These are phyloP conservation scores for Amiota minor DNA, from an alignment of 2,888 invertebrate genomes.

Conservation along the genomic window DNA sequence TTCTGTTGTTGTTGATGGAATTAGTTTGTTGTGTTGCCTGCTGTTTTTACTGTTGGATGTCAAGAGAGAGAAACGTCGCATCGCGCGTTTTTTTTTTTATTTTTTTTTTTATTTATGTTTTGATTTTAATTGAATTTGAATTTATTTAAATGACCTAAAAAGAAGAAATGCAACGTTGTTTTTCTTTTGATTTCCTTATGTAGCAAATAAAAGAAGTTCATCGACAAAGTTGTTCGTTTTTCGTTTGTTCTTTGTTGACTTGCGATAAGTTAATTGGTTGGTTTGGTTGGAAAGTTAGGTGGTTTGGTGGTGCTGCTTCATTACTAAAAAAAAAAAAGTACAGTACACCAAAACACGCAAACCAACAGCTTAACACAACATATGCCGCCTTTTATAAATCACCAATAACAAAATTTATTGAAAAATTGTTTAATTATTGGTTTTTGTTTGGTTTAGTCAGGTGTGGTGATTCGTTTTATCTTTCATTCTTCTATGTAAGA, in stretches of 20 bases:
- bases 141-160: constrained; percentile 1
- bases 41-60: neutral
- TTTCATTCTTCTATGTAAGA: constrained; percentile 45
- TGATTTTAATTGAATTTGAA: neutral
- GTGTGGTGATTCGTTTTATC: neutral
- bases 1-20: neutral
- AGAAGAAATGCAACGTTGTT: constrained; percentile 17
- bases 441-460: no score
- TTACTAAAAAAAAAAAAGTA: no score
- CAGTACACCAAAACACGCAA: no score
- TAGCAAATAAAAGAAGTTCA: constrained; percentile 22
- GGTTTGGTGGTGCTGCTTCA: no score
- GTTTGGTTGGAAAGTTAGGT: no score
- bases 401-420: no score
- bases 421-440: no score
- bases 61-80: no score
- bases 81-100: neutral
- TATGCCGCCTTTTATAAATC: no score
- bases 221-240: neutral
- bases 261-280: no score
- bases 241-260: neutral
- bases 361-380: no score
- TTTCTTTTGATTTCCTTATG: neutral
- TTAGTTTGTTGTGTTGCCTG: neutral
- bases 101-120: neutral